Evolutionary conservation across 1,140 invertebrate genomes (phyloP), one percentile per base, ranked within the genome.

Genomic region (Pomacea maculata): DNA sequence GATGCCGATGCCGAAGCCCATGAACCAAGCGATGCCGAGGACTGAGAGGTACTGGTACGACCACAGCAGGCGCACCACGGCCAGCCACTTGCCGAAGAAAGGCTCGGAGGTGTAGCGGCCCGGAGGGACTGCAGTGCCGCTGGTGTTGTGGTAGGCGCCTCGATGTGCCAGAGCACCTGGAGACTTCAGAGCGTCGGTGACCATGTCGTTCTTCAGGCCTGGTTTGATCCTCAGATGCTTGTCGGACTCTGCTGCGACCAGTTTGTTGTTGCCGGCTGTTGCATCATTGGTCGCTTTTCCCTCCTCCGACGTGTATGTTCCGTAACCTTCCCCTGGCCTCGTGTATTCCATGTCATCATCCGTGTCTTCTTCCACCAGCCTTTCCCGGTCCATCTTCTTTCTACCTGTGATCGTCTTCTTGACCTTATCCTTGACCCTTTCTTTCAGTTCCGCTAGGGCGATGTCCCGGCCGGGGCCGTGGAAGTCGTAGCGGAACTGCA

Each of bases 1-100:
- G 83, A 99, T 93, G 1, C 98, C 98, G 86, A 99, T 98, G n/a
- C 98, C 98, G 89, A 99, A 98, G 73, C 98, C 98, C 97, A 99
- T 98, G 91, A 97, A 98, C 97, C 98, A 99, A 29, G 97, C 96
- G 0, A 99, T 96, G 87, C 99, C 96, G 14, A 99, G 94, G 89
- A 99, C 99, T 0, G 97, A 88, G 12, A 89, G 85, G 79, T 89
- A 89, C 75, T 83, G 85, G 75, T 88, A 81, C 14, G 86, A 86
- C 15, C 85, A 86, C 64, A 91, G 80, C 81, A 90, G 79, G 72
- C 86, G 87, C 64, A 91, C 71, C n/a, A 91, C 90, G 19, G 88
- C 83, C 14, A 87, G 80, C 88, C 88, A 90, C 65, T 88, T 89
- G 15, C 85, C 85, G 34, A 89, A 83, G 78, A 88, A 89, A 1